Conservation (phyloP, 2,797 vertebrate species). For the Mormyrus hasselquistii region DNA sequence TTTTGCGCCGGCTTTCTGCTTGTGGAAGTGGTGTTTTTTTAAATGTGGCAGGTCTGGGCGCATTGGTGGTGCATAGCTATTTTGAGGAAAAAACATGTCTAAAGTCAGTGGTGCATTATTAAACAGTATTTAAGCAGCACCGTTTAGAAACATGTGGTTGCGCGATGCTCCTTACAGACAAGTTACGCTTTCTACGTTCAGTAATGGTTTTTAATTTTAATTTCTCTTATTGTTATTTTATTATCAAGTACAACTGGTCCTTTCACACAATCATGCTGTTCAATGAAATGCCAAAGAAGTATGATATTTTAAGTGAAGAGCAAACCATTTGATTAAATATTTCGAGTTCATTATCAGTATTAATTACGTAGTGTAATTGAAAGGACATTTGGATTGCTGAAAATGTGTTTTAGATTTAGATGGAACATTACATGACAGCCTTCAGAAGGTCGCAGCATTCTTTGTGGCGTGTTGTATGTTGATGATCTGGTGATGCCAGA, state of each 20-base stretch:
- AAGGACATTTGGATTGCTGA: too few species aligned
- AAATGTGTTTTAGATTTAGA: too few species aligned
- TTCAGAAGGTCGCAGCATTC: too few species aligned
- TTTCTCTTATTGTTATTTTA: not conserved
- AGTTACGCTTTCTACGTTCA: not conserved
- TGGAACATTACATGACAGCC: too few species aligned
- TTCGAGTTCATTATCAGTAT: not conserved
- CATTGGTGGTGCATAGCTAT: too few species aligned
- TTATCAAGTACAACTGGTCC: not conserved
- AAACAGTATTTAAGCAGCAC: not conserved
- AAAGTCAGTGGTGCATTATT: not conserved
- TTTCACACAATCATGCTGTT: not conserved
- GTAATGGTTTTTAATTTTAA: not conserved
- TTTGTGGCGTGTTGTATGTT: too few species aligned
- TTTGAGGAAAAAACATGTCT: too few species aligned
- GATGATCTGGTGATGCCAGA: too few species aligned
- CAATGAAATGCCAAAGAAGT: not conserved
- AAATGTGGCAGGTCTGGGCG: too few species aligned
- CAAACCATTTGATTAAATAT: not conserved
- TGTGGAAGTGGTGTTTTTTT: not conserved
- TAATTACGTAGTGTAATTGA: not conserved
- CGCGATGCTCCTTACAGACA: not conserved
- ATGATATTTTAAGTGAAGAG: not conserved
- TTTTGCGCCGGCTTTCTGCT: not conserved
- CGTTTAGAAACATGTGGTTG: not conserved